phyloP scores from a whole-genome alignment of 2,797 vertebrate genomes.

The Ctenochaetus hawaiiensis region DNA sequence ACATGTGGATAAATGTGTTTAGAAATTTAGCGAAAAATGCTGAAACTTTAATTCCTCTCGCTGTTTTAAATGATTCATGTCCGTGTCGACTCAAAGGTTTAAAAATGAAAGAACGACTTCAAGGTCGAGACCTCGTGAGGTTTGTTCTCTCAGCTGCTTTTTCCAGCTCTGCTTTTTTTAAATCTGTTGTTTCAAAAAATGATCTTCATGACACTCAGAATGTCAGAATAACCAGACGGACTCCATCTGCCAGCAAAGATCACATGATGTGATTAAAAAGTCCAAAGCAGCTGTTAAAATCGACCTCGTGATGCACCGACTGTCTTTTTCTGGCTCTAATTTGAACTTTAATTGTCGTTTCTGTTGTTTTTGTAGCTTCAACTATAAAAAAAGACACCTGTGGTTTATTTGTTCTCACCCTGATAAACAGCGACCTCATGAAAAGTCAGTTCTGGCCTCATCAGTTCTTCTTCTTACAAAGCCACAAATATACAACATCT shows the following conservation, averaged over 20 bases:
- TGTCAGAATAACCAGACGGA: too few species aligned
- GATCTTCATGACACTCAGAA: background rate
- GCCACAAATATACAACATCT: too few species aligned
- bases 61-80: background rate
- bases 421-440: too few species aligned
- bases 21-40: too few species aligned
- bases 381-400: too few species aligned
- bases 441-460: too few species aligned
- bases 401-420: too few species aligned
- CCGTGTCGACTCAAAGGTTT: background rate
- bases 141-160: background rate
- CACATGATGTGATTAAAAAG: background rate
- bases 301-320: background rate
- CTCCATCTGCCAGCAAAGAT: background rate
- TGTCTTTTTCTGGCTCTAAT: background rate
- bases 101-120: background rate
- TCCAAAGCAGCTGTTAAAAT: background rate
- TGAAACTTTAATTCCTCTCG: background rate
- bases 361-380: background rate
- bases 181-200: too few species aligned
- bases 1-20: too few species aligned
- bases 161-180: too few species aligned
- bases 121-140: background rate
- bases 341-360: too few species aligned
- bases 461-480: too few species aligned